Conservation (phyloP, 2,888 invertebrate species). For the Hydrotaea diabolus region DNA sequence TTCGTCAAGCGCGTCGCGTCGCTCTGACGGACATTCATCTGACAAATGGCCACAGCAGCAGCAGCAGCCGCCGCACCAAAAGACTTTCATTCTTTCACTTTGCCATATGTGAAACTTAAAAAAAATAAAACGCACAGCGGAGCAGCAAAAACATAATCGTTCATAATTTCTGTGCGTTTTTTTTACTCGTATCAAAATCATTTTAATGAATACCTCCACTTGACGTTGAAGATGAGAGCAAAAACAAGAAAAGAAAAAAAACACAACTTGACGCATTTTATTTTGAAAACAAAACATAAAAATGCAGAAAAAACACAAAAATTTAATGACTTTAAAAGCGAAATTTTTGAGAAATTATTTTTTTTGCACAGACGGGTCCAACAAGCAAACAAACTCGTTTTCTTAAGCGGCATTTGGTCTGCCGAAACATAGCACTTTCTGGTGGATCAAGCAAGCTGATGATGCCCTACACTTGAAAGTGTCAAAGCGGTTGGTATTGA, state of each 20-base stretch:
- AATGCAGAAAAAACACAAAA: background rate
- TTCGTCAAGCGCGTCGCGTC: background rate
- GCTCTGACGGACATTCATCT: constrained; percentile 20
- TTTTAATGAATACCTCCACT: constrained; percentile 19
- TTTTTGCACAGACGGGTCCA: background rate
- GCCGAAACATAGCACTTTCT: background rate
- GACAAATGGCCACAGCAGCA: constrained; percentile 7
- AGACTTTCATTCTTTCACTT: constrained; percentile 66
- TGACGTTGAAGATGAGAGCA: background rate
- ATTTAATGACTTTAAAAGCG: constrained; percentile 35
- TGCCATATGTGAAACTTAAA: constrained; percentile 9
- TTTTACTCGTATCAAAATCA: constrained; percentile 3
- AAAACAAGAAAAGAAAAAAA: background rate
- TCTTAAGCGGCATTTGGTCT: background rate
- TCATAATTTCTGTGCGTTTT: constrained; percentile 11
- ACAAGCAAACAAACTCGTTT: background rate
- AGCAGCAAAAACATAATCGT: constrained; percentile 13
- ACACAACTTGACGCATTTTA: constrained; percentile 1
- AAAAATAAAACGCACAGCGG: background rate
- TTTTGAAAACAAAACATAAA: background rate
- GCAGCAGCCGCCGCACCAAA: background rate
- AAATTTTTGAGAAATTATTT: constrained; percentile 31
- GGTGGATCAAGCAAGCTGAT: background rate
- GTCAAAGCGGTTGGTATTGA: background rate
- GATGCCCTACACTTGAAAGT: background rate